Conservation (phyloP, 2,888 invertebrate species). For the Dorcus parallelipipedus region DNA sequence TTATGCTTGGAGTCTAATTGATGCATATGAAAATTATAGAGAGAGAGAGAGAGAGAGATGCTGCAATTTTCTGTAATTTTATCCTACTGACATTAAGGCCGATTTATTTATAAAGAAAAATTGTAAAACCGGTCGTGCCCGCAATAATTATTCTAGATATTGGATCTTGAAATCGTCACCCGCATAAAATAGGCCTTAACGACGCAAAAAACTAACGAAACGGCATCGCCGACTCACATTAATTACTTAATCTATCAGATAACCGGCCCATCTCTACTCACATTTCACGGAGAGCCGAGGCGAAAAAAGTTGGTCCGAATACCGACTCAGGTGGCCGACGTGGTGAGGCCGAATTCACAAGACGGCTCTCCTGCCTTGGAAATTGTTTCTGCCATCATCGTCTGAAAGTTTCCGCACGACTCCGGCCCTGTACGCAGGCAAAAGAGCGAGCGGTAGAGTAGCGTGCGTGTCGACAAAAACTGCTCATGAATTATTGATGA, state of each 20-base stretch:
- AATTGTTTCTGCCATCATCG: too few species aligned
- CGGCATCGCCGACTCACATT: constrained; percentile 39
- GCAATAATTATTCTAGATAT: constrained; percentile 14
- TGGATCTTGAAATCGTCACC: constrained; percentile 23
- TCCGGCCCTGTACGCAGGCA: not conserved
- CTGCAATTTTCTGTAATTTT: too few species aligned
- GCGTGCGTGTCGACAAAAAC: constrained; percentile 22
- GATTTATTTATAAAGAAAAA: too few species aligned
- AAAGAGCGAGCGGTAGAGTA: constrained; percentile 6
- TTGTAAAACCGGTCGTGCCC: too few species aligned
- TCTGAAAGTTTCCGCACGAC: too few species aligned
- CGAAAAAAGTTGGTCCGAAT: constrained; percentile 10
- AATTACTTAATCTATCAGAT: constrained; percentile 48
- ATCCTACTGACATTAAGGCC: too few species aligned
- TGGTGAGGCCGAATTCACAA: not conserved
- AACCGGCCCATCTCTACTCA: constrained; percentile 37
- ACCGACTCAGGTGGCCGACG: constrained; percentile 17
- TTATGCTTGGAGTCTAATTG: too few species aligned
- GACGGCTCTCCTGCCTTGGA: too few species aligned
- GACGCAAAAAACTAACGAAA: constrained; percentile 41
- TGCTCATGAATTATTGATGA: constrained; percentile 40
- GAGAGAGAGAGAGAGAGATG: too few species aligned
- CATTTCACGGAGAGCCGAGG: constrained; percentile 19
- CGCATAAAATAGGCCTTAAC: constrained; percentile 42
- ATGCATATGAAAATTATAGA: too few species aligned